Percentiles rank a stretch among this genome's conserved stretches.
phyloP scores from a whole-genome alignment of 2,888 invertebrate genomes.

The Leucophenga montana region DNA sequence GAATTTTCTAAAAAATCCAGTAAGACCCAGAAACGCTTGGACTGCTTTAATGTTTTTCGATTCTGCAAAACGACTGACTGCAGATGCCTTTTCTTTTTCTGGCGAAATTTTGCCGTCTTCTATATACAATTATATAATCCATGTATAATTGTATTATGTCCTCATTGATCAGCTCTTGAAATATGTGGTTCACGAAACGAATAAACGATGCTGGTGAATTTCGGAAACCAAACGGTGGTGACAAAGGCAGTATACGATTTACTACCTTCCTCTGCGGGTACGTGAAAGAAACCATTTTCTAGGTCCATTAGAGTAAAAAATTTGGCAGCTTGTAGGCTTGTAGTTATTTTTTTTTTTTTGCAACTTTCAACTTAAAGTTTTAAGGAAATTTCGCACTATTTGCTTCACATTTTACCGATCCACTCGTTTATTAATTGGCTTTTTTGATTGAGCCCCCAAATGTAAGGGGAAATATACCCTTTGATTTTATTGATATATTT shows the following conservation, averaged over 20 bases:
- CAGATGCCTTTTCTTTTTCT: neutral
- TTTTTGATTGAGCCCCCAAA: no score
- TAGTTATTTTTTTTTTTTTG: no score
- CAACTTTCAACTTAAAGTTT: no score
- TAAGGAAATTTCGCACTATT: no score
- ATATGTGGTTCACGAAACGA: neutral
- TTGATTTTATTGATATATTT: no score
- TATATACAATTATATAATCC: neutral
- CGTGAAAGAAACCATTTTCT: no score
- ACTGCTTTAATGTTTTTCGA: no score
- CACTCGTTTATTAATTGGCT: no score
- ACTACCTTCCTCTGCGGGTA: neutral
- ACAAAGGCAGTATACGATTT: conserved; percentile 3
- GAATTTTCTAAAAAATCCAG: no score
- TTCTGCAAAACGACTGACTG: neutral
- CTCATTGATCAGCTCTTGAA: neutral
- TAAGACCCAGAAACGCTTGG: no score
- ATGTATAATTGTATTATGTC: neutral
- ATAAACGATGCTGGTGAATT: neutral
- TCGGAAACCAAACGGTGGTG: neutral
- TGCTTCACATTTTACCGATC: no score
- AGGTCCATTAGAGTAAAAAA: conserved; percentile 10
- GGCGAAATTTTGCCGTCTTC: neutral
- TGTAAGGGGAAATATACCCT: no score
- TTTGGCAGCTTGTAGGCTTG: conserved; percentile 13